Percentiles rank a stretch among this genome's conserved stretches.
These are phyloP conservation scores for Pipistrellus pygmaeus DNA, from an alignment of 2,797 vertebrate species.

Conservation along the genomic window DNA sequence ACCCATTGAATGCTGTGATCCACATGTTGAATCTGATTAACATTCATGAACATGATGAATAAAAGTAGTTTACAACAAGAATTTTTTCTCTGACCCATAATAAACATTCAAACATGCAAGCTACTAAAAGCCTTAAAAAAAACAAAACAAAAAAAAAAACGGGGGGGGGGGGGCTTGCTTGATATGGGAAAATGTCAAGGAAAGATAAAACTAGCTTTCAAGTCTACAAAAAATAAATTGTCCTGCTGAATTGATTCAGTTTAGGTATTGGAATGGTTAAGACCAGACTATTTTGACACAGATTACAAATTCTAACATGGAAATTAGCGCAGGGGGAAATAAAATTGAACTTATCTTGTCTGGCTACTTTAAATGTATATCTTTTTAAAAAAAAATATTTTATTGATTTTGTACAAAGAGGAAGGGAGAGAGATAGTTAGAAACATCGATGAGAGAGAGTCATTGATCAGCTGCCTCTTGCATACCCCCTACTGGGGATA, in stretches of 20 bases:
- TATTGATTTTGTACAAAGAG: no score
- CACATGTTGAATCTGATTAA: not conserved
- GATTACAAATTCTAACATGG: conserved; percentile 42
- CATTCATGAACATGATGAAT: not conserved
- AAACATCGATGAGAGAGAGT: no score
- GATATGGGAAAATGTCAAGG: not conserved
- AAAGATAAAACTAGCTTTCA: not conserved
- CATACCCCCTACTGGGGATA: no score
- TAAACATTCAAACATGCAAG: conserved; percentile 8
- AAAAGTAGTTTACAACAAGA: not conserved
- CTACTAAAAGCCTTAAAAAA: not conserved
- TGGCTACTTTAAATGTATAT: not conserved
- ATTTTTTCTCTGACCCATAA: not conserved
- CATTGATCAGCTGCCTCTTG: no score
- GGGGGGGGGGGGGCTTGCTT: not conserved
- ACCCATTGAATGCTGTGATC: not conserved
- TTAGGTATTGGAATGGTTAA: not conserved
- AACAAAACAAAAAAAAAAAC: not conserved
- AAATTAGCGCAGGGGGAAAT: not conserved
- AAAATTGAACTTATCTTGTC: not conserved
- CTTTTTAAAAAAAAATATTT: no score
- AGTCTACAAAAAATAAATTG: conserved; percentile 27
- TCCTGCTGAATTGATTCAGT: not conserved
- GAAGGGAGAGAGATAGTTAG: no score
- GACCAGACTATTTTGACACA: not conserved